phyloP scores from a whole-genome alignment of 1,140 invertebrate species.

The Physella acuta region DNA sequence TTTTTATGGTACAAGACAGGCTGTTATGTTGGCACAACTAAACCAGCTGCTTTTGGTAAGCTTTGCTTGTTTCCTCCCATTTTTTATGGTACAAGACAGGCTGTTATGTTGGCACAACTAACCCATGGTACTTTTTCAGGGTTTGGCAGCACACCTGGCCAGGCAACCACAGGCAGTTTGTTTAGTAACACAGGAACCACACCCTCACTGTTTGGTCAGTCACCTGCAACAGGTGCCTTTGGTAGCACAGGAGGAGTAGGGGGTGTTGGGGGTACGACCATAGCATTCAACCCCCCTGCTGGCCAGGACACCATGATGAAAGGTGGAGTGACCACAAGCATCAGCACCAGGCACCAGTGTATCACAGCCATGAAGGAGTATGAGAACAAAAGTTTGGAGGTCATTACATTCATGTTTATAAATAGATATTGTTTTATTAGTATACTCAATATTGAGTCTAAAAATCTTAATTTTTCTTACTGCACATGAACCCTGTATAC shows the following conservation, averaged over 20 bases:
- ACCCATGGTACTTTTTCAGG: conserved; percentile 23
- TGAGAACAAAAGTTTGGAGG: conserved; percentile 87
- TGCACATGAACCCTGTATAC: too few relatives aligned
- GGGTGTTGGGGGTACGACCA: conserved; percentile 46
- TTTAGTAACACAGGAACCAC: conserved; percentile 26
- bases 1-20: conserved; percentile 25
- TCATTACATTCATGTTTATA: too few relatives aligned
- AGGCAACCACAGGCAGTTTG: conserved; percentile 23
- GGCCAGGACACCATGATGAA: conserved; percentile 88
- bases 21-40: not conserved
- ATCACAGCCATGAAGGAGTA: conserved; percentile 98
- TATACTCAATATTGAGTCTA: too few relatives aligned
- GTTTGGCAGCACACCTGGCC: conserved; percentile 38
- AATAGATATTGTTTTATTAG: too few relatives aligned
- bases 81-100: conserved; percentile 3
- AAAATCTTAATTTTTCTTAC: too few relatives aligned
- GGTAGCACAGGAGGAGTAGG: conserved; percentile 18
- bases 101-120: not conserved
- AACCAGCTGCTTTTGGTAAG: conserved; percentile 2
- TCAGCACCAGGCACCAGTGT: conserved; percentile 89
- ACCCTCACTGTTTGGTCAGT: conserved; percentile 16
- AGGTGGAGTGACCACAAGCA: conserved; percentile 76
- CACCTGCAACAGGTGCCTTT: conserved; percentile 32
- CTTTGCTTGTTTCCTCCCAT: conserved; percentile 1
- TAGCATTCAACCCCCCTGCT: conserved; percentile 82